These are phyloP conservation scores for Dromiciops gliroides DNA, from an alignment of 2,113 vertebrate genomes.

Conservation along the genomic window DNA sequence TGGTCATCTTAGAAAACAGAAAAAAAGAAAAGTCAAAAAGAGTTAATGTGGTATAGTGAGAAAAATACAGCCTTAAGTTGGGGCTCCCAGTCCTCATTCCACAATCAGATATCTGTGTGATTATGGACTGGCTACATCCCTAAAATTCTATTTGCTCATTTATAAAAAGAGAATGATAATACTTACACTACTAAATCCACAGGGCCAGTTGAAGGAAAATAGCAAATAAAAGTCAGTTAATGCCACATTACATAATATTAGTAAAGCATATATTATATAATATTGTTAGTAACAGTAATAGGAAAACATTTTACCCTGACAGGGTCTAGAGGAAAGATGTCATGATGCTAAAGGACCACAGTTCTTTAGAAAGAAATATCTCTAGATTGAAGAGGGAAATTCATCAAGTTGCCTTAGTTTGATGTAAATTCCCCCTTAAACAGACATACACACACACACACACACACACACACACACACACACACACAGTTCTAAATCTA, in stretches of 20 bases:
- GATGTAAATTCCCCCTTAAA: neutral
- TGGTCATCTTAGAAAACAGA: neutral
- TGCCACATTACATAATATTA: neutral
- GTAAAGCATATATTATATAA: neutral
- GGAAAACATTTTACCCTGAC: neutral
- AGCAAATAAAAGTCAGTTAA: neutral
- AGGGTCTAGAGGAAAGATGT: neutral
- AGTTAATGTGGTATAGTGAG: neutral
- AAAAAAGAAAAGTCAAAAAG: neutral
- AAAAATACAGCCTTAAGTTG: neutral
- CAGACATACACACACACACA: accelerated
- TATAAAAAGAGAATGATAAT: neutral
- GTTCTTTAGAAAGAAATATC: neutral
- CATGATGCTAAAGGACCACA: neutral
- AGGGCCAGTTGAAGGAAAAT: neutral
- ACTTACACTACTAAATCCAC: neutral
- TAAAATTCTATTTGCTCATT: neutral
- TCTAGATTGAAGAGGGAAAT: neutral
- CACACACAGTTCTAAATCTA: neutral
- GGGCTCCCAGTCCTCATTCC: neutral
- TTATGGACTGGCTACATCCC: neutral
- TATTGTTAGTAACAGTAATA: neutral
- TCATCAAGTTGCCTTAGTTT: neutral
- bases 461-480: neutral
- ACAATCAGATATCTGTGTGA: neutral